Base-by-base conservation (phyloP, 2,888 invertebrate genomes). In the Heterodera filipjevi region DNA sequence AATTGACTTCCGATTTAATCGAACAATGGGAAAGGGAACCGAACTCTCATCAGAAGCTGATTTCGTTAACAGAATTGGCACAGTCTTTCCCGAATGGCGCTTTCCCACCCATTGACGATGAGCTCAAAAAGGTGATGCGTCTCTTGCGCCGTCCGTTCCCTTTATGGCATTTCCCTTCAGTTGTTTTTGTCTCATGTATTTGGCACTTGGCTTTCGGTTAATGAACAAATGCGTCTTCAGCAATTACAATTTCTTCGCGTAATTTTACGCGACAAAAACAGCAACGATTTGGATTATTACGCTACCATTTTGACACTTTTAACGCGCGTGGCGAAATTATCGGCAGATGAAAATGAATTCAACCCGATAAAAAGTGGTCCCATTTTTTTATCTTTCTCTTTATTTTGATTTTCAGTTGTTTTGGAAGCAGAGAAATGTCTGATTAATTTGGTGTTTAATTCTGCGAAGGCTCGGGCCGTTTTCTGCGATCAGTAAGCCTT, bases 391-490 rank as follows among this genome's bases (percentile, higher is more conserved):
- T 39, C 44, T n/a, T 6, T 22, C 19, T 19, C 22, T 64, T 19
- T 16, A 14, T 39, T 59, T 53, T 16, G 59, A 3, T 32, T 77
- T 77, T 80, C 16, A 82, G 82, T 80, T 53, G 32, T 80, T 39
- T 27, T 79, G 44, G 82, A 82, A 66, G 80, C 82, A 12, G 77
- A 78, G 33, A 82, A 82, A 68, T 82, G 79, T 70, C 72, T 82
- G n/a, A 76, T 80, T n/a, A 82, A 82, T 75, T 73, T 79, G 19
- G 75, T 82, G 3, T 82, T 80, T 74, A 80, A 82, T 68, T 79
- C 82, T 32, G 71, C 74, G 12, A 66, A 53, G 22, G 80, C 78
- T n/a, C 68, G 82, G n/a, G 49, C 53, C 33, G 68, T 75, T 27
- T 82, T 82, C 12, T 39, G 39, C 39, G 12, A 6, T 32, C 71